phyloP scores from a whole-genome alignment of 2,113 vertebrate species.

The Glaucomys volans region DNA sequence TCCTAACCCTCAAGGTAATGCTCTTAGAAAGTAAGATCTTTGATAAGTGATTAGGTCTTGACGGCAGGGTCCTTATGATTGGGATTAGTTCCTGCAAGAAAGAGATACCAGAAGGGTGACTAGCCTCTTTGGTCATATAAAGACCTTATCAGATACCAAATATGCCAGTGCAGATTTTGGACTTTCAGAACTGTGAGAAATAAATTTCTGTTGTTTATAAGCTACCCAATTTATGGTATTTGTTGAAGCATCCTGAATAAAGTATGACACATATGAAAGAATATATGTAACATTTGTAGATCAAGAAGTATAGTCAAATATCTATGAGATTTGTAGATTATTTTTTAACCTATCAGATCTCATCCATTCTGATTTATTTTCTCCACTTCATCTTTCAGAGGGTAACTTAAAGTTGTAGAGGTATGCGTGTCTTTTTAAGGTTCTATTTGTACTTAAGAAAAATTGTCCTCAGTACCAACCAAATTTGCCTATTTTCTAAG shows the following conservation, averaged over 20 bases:
- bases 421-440: background rate
- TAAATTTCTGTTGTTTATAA: background rate
- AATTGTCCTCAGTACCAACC: background rate
- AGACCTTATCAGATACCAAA: background rate
- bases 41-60: background rate
- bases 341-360: background rate
- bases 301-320: conserved; percentile 1
- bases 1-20: background rate
- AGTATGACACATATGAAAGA: background rate
- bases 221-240: background rate
- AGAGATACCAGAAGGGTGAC: background rate
- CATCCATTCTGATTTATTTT: background rate
- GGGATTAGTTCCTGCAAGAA: background rate
- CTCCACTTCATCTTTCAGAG: background rate
- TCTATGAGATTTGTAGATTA: background rate
- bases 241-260: background rate
- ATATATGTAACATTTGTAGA: background rate
- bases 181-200: background rate
- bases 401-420: background rate
- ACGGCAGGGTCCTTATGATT: background rate
- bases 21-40: background rate
- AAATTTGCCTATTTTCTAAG: background rate
- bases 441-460: conserved; percentile 26
- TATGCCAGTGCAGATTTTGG: background rate
- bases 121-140: background rate